A percentile compares a stretch with the other conserved stretches of the same genome.
phyloP scores from a whole-genome alignment of 2,113 vertebrate species.

The Phalacrocorax pelagicus region DNA sequence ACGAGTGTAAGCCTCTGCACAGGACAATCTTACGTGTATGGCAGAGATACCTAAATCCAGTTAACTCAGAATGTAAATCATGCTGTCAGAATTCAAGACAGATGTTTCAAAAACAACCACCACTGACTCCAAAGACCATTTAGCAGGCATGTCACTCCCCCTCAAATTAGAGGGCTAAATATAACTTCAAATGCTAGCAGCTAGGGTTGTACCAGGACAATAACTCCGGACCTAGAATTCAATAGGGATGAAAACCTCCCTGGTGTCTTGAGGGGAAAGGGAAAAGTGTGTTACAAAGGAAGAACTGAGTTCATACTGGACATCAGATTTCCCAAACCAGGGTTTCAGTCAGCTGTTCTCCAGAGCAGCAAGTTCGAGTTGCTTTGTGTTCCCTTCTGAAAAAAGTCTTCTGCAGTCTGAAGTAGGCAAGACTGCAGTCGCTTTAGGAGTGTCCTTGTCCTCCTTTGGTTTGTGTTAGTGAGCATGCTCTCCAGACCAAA shows the following conservation, averaged over 20 bases:
- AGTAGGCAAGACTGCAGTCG: neutral
- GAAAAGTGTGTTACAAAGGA: neutral
- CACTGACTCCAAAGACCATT: neutral
- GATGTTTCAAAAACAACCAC: neutral
- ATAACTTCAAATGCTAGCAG: neutral
- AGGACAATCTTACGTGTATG: fast-evolving
- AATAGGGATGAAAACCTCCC: neutral
- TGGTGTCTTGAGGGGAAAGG: neutral
- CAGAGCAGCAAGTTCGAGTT: neutral
- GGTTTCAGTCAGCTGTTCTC: neutral
- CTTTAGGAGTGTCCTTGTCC: constrained; percentile 19
- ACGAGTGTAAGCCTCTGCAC: neutral
- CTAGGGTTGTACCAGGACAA: neutral
- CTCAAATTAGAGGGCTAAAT: neutral
- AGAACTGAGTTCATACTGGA: neutral
- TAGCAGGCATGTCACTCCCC: neutral
- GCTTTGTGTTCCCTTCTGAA: neutral
- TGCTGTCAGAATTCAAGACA: neutral
- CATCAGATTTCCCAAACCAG: neutral
- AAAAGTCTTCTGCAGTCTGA: neutral
- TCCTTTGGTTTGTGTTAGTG: neutral
- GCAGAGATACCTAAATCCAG: neutral
- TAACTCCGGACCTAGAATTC: neutral
- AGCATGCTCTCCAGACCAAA: neutral
- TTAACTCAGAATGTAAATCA: neutral